A percentile compares a stretch with the other conserved stretches of the same genome.
Conservation (phyloP, 2,888 invertebrate genomes). For the Argyresthia goedartella region DNA sequence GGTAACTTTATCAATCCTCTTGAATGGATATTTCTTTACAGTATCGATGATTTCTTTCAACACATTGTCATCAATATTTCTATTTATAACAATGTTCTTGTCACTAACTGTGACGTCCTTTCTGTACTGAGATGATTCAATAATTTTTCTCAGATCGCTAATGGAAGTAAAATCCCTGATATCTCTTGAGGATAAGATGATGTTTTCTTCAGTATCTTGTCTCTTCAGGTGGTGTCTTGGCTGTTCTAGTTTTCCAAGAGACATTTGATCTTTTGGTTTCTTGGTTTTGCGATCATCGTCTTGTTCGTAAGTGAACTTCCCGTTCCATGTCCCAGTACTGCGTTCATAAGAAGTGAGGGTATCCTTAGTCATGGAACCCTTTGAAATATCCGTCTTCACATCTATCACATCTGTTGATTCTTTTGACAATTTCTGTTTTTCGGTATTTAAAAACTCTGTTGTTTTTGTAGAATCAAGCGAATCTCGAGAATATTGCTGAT, state of each 20-base stretch:
- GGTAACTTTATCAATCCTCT: constrained; percentile 63
- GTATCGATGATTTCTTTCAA: constrained; percentile 62
- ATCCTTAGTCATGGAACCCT: constrained; percentile 29
- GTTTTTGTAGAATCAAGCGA: constrained; percentile 37
- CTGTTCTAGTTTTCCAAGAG: constrained; percentile 50
- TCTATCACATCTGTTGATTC: constrained; percentile 37
- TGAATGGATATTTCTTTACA: constrained; percentile 62
- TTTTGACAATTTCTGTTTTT: constrained; percentile 58
- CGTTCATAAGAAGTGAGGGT: constrained; percentile 54
- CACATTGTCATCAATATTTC: constrained; percentile 57
- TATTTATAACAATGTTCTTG: constrained; percentile 58
- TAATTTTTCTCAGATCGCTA: constrained; percentile 57
- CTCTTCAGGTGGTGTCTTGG: constrained; percentile 55
- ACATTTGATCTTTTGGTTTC: constrained; percentile 51
- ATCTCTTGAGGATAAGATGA: constrained; percentile 57
- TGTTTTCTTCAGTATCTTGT: constrained; percentile 62
- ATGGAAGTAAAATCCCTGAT: constrained; percentile 65
- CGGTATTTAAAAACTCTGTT: constrained; percentile 48
- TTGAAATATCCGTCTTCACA: constrained; percentile 28
- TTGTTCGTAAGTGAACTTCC: constrained; percentile 66
- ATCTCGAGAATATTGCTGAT: constrained; percentile 29
- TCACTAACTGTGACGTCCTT: constrained; percentile 59
- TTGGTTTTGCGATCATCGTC: constrained; percentile 48
- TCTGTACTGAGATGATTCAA: constrained; percentile 50
- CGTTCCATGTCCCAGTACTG: constrained; percentile 69